A percentile compares a stretch with the other conserved stretches of the same genome.
Evolutionary conservation across 2,888 invertebrate genomes (phyloP).

Genomic region (Poecilobothrus nobilitatus): DNA sequence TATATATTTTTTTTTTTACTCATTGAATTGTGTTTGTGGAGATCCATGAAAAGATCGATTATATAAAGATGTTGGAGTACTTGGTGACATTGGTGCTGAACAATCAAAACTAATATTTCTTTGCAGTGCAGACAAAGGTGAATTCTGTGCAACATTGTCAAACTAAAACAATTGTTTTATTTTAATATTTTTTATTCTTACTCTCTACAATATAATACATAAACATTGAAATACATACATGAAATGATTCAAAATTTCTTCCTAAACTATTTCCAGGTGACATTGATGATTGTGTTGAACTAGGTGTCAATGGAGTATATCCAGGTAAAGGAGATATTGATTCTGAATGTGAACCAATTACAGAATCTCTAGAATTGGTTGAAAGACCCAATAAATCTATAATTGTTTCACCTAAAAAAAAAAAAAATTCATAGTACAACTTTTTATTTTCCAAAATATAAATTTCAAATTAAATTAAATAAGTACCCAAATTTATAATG

Average conservation of each 20-base stretch:
- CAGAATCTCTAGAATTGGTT: constrained; percentile 19
- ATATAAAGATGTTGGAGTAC: constrained; percentile 43
- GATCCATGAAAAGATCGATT: constrained; percentile 43
- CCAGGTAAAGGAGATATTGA: constrained; percentile 24
- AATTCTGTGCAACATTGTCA: constrained; percentile 44
- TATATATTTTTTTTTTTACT: no score
- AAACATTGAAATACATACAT: constrained; percentile 30
- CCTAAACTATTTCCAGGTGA: constrained; percentile 33
- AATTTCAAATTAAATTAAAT: no score
- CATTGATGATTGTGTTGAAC: constrained; percentile 40
- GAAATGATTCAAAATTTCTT: constrained; percentile 40
- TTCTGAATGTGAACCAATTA: constrained; percentile 20
- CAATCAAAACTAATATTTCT: constrained; percentile 45
- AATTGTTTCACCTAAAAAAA: constrained; percentile 21
- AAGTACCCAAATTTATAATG: no score
- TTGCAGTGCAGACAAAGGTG: constrained; percentile 44
- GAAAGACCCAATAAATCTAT: constrained; percentile 20
- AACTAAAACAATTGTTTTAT: constrained; percentile 31
- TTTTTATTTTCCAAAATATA: no score
- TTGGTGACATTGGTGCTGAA: constrained; percentile 44
- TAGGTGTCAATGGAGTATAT: constrained; percentile 39
- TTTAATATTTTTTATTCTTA: not conserved
- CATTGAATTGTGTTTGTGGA: constrained; percentile 24
- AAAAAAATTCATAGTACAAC: no score
- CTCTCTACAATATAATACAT: no score